Evolutionary conservation across 1,140 invertebrate genomes (phyloP).

Genomic region (Penaeus indicus): DNA sequence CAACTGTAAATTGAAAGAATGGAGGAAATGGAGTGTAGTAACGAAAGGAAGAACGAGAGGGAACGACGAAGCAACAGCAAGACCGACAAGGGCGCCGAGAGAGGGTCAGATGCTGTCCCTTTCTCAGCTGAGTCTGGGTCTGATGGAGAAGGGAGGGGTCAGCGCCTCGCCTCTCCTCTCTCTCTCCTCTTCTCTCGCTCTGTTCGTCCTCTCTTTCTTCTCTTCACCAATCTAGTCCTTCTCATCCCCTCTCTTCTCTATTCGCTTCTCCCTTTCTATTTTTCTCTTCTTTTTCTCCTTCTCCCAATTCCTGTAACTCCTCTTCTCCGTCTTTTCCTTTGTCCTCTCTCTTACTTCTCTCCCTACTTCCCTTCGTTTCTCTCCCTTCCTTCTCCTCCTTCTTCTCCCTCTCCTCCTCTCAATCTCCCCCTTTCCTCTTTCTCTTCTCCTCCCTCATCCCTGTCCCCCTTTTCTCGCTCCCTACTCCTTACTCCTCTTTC

Average conservation of each 20-base stretch:
- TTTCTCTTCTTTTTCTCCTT: neutral
- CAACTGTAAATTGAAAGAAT: too few relatives aligned
- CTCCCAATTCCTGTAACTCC: neutral
- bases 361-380: neutral
- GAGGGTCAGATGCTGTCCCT: neutral
- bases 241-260: neutral
- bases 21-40: neutral
- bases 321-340: neutral
- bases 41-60: neutral
- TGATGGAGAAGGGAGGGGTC: too few relatives aligned
- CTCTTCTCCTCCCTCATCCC: neutral
- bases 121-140: neutral
- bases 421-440: neutral
- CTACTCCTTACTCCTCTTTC: neutral
- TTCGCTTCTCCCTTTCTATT: neutral
- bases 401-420: conserved; percentile 20
- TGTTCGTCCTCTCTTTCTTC: neutral
- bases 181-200: neutral
- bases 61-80: too few relatives aligned
- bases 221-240: neutral
- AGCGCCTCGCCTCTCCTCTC: neutral
- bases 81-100: too few relatives aligned
- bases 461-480: neutral
- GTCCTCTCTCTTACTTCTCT: neutral
- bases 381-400: neutral